A percentile compares a stretch with the other conserved stretches of the same genome.
These are phyloP conservation scores for Echeneis naucrates DNA, from an alignment of 2,797 vertebrate species.

Conservation along the genomic window DNA sequence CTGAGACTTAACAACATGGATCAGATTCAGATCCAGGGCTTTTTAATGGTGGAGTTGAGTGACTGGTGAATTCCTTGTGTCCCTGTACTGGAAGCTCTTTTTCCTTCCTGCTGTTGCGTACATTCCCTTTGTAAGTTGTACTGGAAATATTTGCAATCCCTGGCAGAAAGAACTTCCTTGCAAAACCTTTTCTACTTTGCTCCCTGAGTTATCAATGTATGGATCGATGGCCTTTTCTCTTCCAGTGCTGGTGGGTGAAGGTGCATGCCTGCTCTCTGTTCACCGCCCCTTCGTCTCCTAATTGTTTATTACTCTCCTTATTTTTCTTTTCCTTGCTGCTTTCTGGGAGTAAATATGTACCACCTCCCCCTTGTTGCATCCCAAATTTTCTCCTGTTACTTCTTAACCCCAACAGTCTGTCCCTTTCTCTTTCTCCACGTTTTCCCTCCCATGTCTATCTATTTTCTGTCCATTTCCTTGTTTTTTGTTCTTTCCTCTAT, in stretches of 20 bases:
- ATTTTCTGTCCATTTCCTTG: neutral
- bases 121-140: constrained; percentile 53
- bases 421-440: constrained; percentile 19
- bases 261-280: constrained; percentile 65
- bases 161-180: constrained; percentile 46
- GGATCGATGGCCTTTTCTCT: constrained; percentile 56
- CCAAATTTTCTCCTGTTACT: constrained; percentile 21
- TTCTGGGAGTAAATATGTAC: constrained; percentile 57
- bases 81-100: constrained; percentile 56
- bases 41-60: constrained; percentile 51
- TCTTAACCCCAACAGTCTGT: constrained; percentile 26
- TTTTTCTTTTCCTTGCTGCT: constrained; percentile 45
- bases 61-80: constrained; percentile 64
- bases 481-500: constrained; percentile 24
- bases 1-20: constrained; percentile 73
- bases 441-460: constrained; percentile 14
- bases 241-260: constrained; percentile 67
- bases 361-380: constrained; percentile 36
- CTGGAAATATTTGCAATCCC: constrained; percentile 43
- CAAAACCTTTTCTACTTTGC: constrained; percentile 48
- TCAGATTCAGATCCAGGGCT: constrained; percentile 61
- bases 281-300: constrained; percentile 29
- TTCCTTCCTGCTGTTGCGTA: constrained; percentile 54
- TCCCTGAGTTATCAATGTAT: constrained; percentile 50
- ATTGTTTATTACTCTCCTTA: constrained; percentile 42